Evolutionary conservation across 2,888 invertebrate species (phyloP), one percentile per base, ranked within the genome.

Genomic region (Caprella mutica): DNA sequence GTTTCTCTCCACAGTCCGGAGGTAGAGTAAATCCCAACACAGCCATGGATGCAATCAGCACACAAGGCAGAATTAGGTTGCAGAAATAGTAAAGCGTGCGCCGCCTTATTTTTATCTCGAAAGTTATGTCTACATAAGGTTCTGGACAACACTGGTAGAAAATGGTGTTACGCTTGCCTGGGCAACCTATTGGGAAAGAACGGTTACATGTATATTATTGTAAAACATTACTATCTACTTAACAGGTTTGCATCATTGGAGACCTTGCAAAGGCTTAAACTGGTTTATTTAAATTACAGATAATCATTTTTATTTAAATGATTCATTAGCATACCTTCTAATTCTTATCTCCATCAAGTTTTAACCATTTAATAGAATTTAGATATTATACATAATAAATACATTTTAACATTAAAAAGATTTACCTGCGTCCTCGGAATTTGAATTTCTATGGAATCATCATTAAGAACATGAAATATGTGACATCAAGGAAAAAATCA

Each of bases 61-160:
- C 75, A 65, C 78, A 78, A 14, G 79, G 79, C 33, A 80, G 75
- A 66, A 80, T 78, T 69, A 80, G 75, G 70, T 79, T 79, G 70
- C 80, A 76, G 58, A 77, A 78, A 69, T 78, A 79, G 69, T 78
- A 79, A 60, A 78, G 70, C 12, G 77, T 77, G 60, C 77, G 70
- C 56, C 78, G 69, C 42, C 78, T 70, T 52, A 78, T 75, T 65
- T 75, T 73, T 52, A 79, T 74, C 33, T 73, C 75, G 66, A 76
- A 78, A 9, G 77, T 77, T 55, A 79, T 72, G 68, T 79, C 78
- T 59, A 76, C 67, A 65, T 72, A 72, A 56, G 91, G 90, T 77
- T 93, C 93, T 68, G 94, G 94, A 76, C 96, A 97, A 79, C 96
- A 97, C 73, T 92, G 89, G 80, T 92, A 93, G 77, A 84, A 87